A percentile compares a stretch with the other conserved stretches of the same genome.
phyloP scores from a whole-genome alignment of 2,888 invertebrate species.

The Elysia crispata region DNA sequence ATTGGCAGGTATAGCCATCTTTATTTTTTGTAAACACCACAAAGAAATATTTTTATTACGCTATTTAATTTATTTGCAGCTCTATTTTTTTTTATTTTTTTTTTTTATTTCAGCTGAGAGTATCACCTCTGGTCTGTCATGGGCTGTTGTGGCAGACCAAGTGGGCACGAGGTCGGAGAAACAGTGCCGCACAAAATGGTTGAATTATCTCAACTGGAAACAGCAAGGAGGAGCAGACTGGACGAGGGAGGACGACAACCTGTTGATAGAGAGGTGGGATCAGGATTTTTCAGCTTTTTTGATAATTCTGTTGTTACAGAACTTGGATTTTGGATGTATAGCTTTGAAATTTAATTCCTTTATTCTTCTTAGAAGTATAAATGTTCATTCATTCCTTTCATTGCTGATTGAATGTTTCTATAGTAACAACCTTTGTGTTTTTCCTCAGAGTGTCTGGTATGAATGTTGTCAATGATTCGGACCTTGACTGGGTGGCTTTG shows the following conservation, averaged over 20 bases:
- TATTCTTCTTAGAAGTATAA: no score
- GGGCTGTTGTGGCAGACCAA: constrained; percentile 77
- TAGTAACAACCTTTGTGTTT: not conserved
- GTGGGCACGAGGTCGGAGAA: constrained; percentile 79
- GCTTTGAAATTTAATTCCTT: no score
- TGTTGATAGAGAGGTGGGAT: constrained; percentile 76
- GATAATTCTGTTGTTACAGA: no score
- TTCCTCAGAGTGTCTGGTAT: constrained; percentile 72
- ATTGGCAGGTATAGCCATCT: no score
- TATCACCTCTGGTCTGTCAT: constrained; percentile 77
- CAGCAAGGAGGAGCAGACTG: constrained; percentile 78
- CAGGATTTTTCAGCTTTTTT: no score
- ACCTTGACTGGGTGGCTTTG: constrained; percentile 78
- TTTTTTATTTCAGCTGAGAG: constrained; percentile 71
- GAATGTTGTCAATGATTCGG: constrained; percentile 76
- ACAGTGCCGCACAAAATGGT: constrained; percentile 80
- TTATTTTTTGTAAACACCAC: no score
- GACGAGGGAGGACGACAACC: constrained; percentile 78
- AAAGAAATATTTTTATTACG: no score
- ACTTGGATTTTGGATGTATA: no score
- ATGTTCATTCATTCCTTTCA: no score
- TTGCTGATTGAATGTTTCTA: no score
- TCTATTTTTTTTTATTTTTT: no score
- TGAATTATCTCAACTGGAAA: constrained; percentile 79
- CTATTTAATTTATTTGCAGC: no score